These are phyloP conservation scores for Leptoteleia sp. DNA, from an alignment of 1,140 invertebrate genomes.

Conservation along the genomic window DNA sequence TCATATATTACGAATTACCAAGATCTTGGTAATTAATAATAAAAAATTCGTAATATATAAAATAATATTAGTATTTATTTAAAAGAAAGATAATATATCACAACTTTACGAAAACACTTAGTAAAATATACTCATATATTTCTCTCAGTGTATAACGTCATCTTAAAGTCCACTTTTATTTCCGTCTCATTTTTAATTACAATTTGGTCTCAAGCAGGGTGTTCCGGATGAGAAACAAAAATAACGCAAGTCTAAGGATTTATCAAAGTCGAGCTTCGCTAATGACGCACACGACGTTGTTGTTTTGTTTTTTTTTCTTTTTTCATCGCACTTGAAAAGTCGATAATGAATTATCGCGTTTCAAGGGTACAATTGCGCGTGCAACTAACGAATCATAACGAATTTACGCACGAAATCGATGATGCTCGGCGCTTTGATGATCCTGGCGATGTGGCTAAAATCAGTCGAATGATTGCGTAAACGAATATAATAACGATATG, in stretches of 20 bases:
- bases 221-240: slow-evolving; percentile 40
- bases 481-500: slow-evolving; percentile 52
- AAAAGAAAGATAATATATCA: too few relatives aligned
- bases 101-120: too few relatives aligned
- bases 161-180: slow-evolving; percentile 1
- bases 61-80: too few relatives aligned
- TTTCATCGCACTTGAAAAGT: slow-evolving; percentile 39
- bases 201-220: slow-evolving; percentile 37
- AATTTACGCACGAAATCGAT: slow-evolving; percentile 57
- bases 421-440: slow-evolving; percentile 47
- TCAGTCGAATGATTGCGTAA: slow-evolving; percentile 49
- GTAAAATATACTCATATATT: too few relatives aligned
- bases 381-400: slow-evolving; percentile 64
- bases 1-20: too few relatives aligned
- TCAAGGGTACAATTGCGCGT: slow-evolving; percentile 43
- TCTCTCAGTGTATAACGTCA: neutral
- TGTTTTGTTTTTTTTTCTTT: slow-evolving; percentile 2
- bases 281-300: slow-evolving; percentile 46
- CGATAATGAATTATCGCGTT: slow-evolving; percentile 51
- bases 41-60: too few relatives aligned
- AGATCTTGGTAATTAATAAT: too few relatives aligned
- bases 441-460: slow-evolving; percentile 40
- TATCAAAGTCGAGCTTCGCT: slow-evolving; percentile 58
- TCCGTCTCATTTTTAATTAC: slow-evolving; percentile 8
- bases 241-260: slow-evolving; percentile 46